Base-by-base conservation (phyloP, 2,113 vertebrate genomes). In the Lethenteron reissneri region DNA sequence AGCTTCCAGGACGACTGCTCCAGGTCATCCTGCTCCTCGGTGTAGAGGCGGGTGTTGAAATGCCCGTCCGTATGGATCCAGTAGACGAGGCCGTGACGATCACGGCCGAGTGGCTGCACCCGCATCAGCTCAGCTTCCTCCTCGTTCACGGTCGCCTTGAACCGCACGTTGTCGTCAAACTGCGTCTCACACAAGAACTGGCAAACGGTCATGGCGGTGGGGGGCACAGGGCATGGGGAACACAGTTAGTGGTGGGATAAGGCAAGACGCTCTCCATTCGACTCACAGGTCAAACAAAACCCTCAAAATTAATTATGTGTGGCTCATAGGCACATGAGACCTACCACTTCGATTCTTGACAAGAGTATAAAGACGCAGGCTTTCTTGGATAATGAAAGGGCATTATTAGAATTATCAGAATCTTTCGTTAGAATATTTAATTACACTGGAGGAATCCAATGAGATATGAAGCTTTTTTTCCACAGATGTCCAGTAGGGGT, bases 91-190 rank as follows among this genome's bases (percentile, higher is more conserved):
- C 94, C 94, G 17, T 90, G 88, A 72, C 79, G 83, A 80, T 97
- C 94, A 70, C 88, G 81, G 11, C 94, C 92, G 2, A 99, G 80
- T 2, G 94, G 92, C 79, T 90, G 92, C n/a, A 99, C 79, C 2
- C 94, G 88, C 94, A 97, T 96, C 74, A 84, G 83, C 8, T 96
- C 91, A 0, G 90, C 88, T 70, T 96, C 91, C 74, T 99, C 94
- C 74, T 99, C 94, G 0, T 97, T 97, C 73, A 97, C 85, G 9
- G 83, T 83, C 19, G 82, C 89, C 79, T 97, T 99, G 76, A 97
- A 96, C 80, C 95, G 97, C 0, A 99, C 81, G 85, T 99, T 99
- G 78, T 99, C 94, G 64, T 99, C 94, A 77, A 97, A 99, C 80
- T 99, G 94, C 80, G 89, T 90, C 80, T 99, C 94, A 0, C 92